Conservation (phyloP, 2,113 vertebrate genomes). For the Carassius carassius region DNA sequence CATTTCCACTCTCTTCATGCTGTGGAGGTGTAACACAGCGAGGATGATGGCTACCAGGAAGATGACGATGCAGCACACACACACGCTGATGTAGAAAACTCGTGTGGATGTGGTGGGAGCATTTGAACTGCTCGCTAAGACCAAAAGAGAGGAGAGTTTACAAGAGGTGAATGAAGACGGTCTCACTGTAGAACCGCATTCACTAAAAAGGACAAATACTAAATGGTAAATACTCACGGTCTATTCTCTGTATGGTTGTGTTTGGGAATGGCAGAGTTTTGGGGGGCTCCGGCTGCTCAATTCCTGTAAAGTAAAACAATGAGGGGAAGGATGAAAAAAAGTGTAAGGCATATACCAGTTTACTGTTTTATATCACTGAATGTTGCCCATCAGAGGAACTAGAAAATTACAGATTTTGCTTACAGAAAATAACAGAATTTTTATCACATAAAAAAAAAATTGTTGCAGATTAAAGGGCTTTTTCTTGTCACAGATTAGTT, state of each 20-base stretch:
- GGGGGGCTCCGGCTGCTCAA: slow-evolving; percentile 74
- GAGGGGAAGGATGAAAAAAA: not conserved
- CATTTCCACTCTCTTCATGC: slow-evolving; percentile 97
- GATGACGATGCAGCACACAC: slow-evolving; percentile 97
- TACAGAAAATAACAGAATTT: too few species aligned
- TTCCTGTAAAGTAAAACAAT: slow-evolving; percentile 68
- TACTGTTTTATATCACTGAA: not conserved
- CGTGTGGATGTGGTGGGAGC: slow-evolving; percentile 93
- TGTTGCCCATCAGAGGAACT: too few species aligned
- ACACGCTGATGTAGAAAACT: slow-evolving; percentile 98
- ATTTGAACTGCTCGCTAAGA: slow-evolving; percentile 83
- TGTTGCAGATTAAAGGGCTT: not conserved
- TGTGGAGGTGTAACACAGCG: slow-evolving; percentile 96
- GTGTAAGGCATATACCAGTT: not conserved
- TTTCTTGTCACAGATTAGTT: too few species aligned
- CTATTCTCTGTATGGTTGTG: slow-evolving; percentile 78
- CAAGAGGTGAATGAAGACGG: not conserved
- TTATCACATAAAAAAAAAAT: too few species aligned
- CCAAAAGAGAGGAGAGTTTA: not conserved
- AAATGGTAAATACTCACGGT: slow-evolving; percentile 73
- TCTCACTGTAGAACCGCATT: not conserved
- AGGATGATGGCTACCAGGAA: slow-evolving; percentile 97
- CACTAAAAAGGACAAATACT: not conserved
- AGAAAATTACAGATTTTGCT: too few species aligned
- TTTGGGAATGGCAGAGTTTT: slow-evolving; percentile 71